Conservation (phyloP, 2,113 vertebrate species). For the Dicaeum eximium region DNA sequence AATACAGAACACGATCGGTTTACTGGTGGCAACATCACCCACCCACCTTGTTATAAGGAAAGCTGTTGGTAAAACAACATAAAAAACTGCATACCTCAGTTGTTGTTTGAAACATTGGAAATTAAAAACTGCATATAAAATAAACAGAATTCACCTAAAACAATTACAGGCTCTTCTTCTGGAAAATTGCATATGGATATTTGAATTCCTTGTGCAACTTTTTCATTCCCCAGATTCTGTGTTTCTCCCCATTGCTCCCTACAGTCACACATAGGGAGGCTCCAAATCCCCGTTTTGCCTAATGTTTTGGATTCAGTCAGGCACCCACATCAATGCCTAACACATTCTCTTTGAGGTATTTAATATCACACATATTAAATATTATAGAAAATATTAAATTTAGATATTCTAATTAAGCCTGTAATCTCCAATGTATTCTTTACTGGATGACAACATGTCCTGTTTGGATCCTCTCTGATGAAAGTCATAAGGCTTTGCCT, state of each 20-base stretch:
- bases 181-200: not conserved
- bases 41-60: not conserved
- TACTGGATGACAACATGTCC: not conserved
- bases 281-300: not conserved
- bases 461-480: not conserved
- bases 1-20: not conserved
- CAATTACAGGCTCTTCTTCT: not conserved
- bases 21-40: not conserved
- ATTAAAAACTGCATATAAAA: not conserved
- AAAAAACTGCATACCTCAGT: not conserved
- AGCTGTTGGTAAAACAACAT: not conserved
- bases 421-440: not conserved
- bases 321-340: not conserved
- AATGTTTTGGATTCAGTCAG: not conserved
- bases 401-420: not conserved
- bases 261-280: not conserved
- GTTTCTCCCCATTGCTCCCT: not conserved
- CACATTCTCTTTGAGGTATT: not conserved
- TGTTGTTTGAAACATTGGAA: not conserved
- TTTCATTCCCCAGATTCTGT: not conserved
- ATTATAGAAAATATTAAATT: not conserved
- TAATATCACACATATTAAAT: not conserved
- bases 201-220: not conserved
- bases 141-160: not conserved
- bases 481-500: not conserved